These are phyloP conservation scores for Eriocheir sinensis DNA, from an alignment of 1,140 invertebrate species.

Conservation along the genomic window DNA sequence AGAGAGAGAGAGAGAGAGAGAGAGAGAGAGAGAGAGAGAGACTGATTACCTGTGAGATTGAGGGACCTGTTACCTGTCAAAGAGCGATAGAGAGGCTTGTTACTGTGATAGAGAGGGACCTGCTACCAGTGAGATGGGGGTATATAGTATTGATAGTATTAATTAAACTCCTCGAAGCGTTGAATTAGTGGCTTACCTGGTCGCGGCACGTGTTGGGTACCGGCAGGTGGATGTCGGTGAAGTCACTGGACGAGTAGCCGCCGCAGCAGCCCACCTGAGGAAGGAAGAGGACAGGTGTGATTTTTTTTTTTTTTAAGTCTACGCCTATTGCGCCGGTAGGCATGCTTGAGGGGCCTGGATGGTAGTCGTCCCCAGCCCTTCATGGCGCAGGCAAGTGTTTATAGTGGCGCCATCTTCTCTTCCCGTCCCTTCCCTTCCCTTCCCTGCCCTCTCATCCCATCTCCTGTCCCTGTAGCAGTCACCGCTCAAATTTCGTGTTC, in stretches of 20 bases:
- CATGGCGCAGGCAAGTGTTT: no score
- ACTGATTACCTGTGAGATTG: not conserved
- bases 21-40: not conserved
- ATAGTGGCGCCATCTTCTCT: no score
- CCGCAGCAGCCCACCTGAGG: slow-evolving; percentile 90
- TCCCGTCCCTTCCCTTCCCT: no score
- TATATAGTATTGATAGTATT: not conserved
- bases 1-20: not conserved
- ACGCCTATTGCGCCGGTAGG: no score
- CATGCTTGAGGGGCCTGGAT: no score
- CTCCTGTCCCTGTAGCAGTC: no score
- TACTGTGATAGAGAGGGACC: not conserved
- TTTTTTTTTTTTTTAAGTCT: no score
- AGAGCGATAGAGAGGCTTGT: not conserved
- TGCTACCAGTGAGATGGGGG: not conserved
- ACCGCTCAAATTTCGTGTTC: no score
- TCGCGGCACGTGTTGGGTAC: slow-evolving; percentile 91
- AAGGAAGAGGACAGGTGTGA: not conserved
- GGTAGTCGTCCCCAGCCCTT: no score
- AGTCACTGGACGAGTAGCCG: slow-evolving; percentile 91
- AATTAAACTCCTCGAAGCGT: not conserved
- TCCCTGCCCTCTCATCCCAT: no score
- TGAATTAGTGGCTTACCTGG: slow-evolving; percentile 81
- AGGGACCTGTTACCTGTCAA: not conserved
- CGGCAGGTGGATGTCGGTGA: slow-evolving; percentile 88